These are phyloP conservation scores for Dendrophyllia cribrosa DNA, from an alignment of 64 coral and sea anemone species.

Conservation along the genomic window DNA sequence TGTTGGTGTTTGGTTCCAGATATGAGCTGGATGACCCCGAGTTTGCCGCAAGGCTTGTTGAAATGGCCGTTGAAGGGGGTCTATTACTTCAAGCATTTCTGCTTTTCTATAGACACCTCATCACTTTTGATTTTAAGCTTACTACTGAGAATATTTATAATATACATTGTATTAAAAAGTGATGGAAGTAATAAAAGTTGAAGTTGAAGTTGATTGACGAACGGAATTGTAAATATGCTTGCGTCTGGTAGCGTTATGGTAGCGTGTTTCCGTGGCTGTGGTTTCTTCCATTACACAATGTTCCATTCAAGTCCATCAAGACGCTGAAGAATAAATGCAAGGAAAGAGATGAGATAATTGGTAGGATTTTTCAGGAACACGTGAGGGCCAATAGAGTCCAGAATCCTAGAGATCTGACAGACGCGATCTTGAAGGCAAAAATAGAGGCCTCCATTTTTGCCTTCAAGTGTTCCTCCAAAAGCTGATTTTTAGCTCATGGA, in stretches of 20 bases:
- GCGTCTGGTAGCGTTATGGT: slow-evolving; percentile 2
- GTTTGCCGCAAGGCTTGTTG: slow-evolving; percentile 37
- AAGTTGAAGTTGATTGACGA: too few relatives aligned
- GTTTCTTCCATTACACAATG: slow-evolving; percentile 36
- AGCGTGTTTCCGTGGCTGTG: slow-evolving; percentile 9
- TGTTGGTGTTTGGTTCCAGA: slow-evolving; percentile 52
- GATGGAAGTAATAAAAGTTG: too few relatives aligned
- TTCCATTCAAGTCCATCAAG: slow-evolving; percentile 22
- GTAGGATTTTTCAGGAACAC: slow-evolving; percentile 57
- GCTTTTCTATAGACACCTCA: too few relatives aligned
- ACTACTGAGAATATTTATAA: too few relatives aligned
- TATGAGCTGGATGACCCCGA: slow-evolving; percentile 74
- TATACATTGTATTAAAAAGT: too few relatives aligned
- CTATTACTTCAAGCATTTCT: too few relatives aligned
- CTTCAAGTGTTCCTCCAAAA: slow-evolving; percentile 31
- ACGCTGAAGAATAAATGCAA: slow-evolving; percentile 5
- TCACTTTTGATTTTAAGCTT: too few relatives aligned
- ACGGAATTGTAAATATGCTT: slow-evolving; percentile 7
- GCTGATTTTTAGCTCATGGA: not conserved
- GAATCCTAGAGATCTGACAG: slow-evolving; percentile 61
- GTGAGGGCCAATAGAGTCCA: slow-evolving; percentile 36
- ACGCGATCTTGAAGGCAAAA: slow-evolving; percentile 64
- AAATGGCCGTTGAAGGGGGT: too few relatives aligned
- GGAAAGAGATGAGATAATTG: slow-evolving; percentile 46
- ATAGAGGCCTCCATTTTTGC: too few relatives aligned